These are phyloP conservation scores for Rafetus swinhoei DNA, from an alignment of 2,113 vertebrate species.

Conservation along the genomic window DNA sequence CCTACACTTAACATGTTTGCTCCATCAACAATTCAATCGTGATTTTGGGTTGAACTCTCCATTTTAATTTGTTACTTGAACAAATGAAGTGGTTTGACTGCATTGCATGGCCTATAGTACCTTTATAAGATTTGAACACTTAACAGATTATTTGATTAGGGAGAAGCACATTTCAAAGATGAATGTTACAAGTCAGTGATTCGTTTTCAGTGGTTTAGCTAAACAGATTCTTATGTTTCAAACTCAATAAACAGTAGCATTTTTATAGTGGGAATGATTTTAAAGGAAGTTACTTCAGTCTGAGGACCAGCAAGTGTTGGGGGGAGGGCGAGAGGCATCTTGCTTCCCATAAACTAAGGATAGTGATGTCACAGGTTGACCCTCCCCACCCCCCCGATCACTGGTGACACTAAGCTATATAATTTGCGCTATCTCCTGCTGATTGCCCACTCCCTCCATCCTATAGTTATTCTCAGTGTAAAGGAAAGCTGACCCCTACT, in stretches of 20 bases:
- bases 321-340: neutral
- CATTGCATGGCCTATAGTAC: conserved; percentile 11
- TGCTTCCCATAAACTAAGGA: fast-evolving
- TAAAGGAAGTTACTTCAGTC: neutral
- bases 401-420: neutral
- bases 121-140: conserved; percentile 30
- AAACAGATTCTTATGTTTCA: conserved; percentile 27
- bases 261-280: neutral
- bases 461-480: neutral
- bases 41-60: neutral
- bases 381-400: too few species aligned
- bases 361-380: neutral
- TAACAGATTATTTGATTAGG: conserved; percentile 29
- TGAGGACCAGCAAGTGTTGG: neutral
- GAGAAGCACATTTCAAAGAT: neutral
- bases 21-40: conserved; percentile 5
- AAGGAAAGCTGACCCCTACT: neutral
- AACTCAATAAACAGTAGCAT: conserved; percentile 42
- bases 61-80: conserved; percentile 38
- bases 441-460: neutral
- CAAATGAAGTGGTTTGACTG: neutral
- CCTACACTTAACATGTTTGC: neutral
- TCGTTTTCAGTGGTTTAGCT: neutral
- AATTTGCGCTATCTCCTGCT: neutral
- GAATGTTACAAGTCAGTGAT: neutral